Evolutionary conservation across 2,797 vertebrate genomes (phyloP).

Genomic region (Hippocampus kuda): DNA sequence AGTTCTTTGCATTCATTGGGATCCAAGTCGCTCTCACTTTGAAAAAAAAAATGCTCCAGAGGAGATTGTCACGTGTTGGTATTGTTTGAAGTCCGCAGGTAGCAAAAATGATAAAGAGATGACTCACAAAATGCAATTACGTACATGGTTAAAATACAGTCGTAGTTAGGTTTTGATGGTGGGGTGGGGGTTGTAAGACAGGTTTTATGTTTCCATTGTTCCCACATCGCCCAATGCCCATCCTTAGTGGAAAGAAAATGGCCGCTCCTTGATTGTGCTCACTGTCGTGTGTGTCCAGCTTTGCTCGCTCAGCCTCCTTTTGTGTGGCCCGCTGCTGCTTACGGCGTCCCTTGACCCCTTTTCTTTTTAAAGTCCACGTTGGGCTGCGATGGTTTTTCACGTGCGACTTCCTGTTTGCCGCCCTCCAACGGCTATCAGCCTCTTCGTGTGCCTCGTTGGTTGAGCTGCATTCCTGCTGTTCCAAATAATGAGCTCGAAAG

Average conservation of each 20-base stretch:
- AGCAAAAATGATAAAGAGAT: too few relatives aligned
- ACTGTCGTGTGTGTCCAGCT: conserved; percentile 52
- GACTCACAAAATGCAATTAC: too few relatives aligned
- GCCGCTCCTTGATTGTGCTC: conserved; percentile 37
- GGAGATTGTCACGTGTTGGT: too few relatives aligned
- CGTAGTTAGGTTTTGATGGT: too few relatives aligned
- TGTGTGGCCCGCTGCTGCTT: conserved; percentile 47
- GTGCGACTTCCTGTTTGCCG: conserved; percentile 13
- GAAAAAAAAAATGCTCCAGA: too few relatives aligned
- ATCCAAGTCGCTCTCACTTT: too few relatives aligned
- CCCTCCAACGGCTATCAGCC: conserved; percentile 35
- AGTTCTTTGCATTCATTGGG: too few relatives aligned
- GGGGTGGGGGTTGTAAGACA: too few relatives aligned
- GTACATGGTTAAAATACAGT: too few relatives aligned
- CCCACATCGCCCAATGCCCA: neutral
- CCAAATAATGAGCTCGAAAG: conserved; percentile 8
- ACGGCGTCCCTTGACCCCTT: conserved; percentile 18
- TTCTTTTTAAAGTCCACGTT: conserved; percentile 12
- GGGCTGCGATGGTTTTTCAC: conserved; percentile 14
- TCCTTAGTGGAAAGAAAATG: conserved; percentile 8
- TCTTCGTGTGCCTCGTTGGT: conserved; percentile 11
- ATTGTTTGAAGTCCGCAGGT: too few relatives aligned
- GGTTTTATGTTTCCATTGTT: neutral
- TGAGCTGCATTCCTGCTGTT: neutral
- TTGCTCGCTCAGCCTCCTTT: conserved; percentile 22